Conservation (phyloP, 2,797 vertebrate genomes). For the Cheirogaleus major region DNA sequence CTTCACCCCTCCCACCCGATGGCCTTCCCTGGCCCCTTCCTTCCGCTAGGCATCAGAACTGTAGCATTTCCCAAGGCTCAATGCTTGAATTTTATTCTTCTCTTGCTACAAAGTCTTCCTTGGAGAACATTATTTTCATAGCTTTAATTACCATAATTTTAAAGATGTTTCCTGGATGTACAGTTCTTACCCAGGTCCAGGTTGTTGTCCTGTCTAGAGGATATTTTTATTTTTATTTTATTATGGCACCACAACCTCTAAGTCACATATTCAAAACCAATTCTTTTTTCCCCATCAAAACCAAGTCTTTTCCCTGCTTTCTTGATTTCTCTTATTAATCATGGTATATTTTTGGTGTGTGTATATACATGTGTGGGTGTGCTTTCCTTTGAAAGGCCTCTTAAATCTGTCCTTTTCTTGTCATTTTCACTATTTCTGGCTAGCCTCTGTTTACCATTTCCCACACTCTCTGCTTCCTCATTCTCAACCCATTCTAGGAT, state of each 20-base stretch:
- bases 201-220: neutral
- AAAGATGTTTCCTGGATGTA: neutral
- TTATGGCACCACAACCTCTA: neutral
- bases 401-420: neutral
- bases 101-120: neutral
- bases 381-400: neutral
- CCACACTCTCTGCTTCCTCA: neutral
- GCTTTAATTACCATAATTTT: neutral
- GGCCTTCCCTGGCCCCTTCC: neutral
- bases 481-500: neutral
- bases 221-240: neutral
- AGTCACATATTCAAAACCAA: neutral
- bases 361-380: neutral
- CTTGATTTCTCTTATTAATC: neutral
- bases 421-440: neutral
- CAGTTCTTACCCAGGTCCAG: neutral
- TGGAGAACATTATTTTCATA: constrained; percentile 24
- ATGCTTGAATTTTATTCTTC: neutral
- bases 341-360: neutral
- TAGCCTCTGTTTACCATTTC: neutral
- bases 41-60: neutral
- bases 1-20: fast-evolving
- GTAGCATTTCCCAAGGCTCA: neutral
- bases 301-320: neutral
- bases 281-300: neutral